Base-by-base conservation (phyloP, 1,140 invertebrate species). In the Cydia fagiglandana region DNA sequence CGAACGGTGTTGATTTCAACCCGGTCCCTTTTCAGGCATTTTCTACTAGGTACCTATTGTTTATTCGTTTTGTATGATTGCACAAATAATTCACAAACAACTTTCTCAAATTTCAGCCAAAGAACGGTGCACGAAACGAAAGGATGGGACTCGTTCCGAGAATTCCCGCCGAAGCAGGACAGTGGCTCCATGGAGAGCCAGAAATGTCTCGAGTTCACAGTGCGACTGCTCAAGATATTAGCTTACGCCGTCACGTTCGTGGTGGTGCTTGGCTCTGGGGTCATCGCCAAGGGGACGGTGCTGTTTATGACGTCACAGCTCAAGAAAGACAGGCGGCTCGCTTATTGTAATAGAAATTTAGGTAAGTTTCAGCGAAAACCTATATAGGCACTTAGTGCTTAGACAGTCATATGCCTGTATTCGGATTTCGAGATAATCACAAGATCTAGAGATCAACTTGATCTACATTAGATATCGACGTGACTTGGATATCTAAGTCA, bases 141-240 rank as follows among this genome's bases (percentile, higher is more conserved):
- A 96, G 97, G 96, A 95, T 99, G 98, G 98, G 98, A 99, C 94
- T 97, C 98, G 15, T 99, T 99, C 93, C 94, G 97, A 86, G 96
- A 97, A 89, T 96, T 97, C 74, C 97, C 97, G 9, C 96, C 96
- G 75, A 97, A 97, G 89, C 95, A 96, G 84, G 97, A 98, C 89
- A 97, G 96, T 78, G 97, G 97, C 73, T 98, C 97, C 38, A 97
- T 97, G 95, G 97, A 96, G 73, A 97, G 96, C 86, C 97, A 98
- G 90, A 95, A 95, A 88, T 98, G 97, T 89, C 93, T 98, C 78
- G 97, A 98, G 84, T 94, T 97, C 83, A 97, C 97, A 53, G 96
- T 98, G 41, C 96, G 97, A 91, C 93, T 97, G 78, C 94, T 97
- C 76, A 98, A 98, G 94, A 94, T 98, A 64, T 82, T 97, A 78